Conservation (phyloP, 2,113 vertebrate species). For the Xiphias gladius region DNA sequence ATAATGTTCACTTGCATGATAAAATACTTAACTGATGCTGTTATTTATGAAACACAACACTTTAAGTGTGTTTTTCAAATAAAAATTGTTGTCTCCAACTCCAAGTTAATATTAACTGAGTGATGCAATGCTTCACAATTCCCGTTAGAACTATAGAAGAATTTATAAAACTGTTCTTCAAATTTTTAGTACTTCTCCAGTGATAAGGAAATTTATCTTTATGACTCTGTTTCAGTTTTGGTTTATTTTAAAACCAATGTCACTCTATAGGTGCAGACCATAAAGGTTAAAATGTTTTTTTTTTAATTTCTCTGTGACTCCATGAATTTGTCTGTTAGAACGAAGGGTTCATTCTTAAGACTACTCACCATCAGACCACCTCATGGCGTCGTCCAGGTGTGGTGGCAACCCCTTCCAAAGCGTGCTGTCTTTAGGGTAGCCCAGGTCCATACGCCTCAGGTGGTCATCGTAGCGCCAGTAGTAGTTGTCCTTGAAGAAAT, state of each 20-base stretch:
- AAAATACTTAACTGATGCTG: not conserved
- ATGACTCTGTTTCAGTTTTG: not conserved
- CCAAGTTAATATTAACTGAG: not conserved
- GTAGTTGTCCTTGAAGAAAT: constrained; percentile 94
- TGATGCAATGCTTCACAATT: constrained; percentile 14
- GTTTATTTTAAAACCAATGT: not conserved
- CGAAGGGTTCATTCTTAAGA: not conserved
- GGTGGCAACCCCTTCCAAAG: constrained; percentile 93
- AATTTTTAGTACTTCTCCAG: constrained; percentile 5
- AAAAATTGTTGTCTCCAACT: not conserved
- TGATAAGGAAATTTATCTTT: not conserved
- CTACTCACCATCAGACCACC: constrained; percentile 94
- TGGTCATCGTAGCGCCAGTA: constrained; percentile 96
- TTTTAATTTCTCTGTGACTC: not conserved
- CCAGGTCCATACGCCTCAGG: constrained; percentile 89
- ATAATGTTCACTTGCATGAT: not conserved
- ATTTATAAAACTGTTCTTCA: not conserved
- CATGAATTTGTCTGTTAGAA: not conserved
- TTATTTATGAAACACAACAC: not conserved
- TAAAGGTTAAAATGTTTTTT: not conserved
- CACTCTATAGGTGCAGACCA: not conserved
- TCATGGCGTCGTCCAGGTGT: constrained; percentile 92
- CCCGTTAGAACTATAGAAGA: constrained; percentile 4
- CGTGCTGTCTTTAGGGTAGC: constrained; percentile 90
- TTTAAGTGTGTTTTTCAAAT: not conserved